Evolutionary conservation across 2,797 vertebrate genomes (phyloP).

Genomic region (Typhlichthys eigenmanni): DNA sequence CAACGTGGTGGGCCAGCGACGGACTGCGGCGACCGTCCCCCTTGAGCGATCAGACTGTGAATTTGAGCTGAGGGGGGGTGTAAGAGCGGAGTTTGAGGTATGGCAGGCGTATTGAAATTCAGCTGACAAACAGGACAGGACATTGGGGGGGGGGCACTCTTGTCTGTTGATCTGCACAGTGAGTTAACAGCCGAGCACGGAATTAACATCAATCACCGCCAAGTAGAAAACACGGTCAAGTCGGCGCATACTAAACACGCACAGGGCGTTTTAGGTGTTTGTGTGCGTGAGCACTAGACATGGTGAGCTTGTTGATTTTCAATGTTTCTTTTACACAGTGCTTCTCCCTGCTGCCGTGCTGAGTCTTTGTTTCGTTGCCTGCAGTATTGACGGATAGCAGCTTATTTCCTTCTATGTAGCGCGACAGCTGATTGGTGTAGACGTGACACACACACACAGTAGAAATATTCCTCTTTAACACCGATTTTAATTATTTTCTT

Average conservation of each 20-base stretch:
- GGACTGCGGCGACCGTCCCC: neutral
- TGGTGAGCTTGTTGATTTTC: neutral
- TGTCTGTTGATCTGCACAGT: neutral
- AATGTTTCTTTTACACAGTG: too few relatives aligned
- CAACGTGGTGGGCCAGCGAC: neutral
- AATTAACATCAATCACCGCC: neutral
- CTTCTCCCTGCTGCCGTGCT: too few relatives aligned
- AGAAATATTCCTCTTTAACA: too few relatives aligned
- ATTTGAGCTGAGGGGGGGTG: neutral
- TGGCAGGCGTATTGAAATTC: conserved; percentile 4
- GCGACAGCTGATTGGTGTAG: too few relatives aligned
- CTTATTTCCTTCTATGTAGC: too few relatives aligned
- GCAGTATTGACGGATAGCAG: too few relatives aligned
- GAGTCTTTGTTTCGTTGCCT: too few relatives aligned
- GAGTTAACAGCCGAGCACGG: conserved; percentile 8
- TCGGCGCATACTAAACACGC: neutral
- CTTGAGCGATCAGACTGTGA: conserved; percentile 14
- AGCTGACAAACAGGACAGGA: conserved; percentile 29
- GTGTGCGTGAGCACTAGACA: neutral
- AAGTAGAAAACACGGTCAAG: neutral
- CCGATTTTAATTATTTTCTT: too few relatives aligned
- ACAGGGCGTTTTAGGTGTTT: neutral
- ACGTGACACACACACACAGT: too few relatives aligned
- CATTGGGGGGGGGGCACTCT: conserved; percentile 5
- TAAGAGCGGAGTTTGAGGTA: neutral